Evolutionary conservation across 1,140 invertebrate genomes (phyloP).

Genomic region (Dreissena polymorpha): DNA sequence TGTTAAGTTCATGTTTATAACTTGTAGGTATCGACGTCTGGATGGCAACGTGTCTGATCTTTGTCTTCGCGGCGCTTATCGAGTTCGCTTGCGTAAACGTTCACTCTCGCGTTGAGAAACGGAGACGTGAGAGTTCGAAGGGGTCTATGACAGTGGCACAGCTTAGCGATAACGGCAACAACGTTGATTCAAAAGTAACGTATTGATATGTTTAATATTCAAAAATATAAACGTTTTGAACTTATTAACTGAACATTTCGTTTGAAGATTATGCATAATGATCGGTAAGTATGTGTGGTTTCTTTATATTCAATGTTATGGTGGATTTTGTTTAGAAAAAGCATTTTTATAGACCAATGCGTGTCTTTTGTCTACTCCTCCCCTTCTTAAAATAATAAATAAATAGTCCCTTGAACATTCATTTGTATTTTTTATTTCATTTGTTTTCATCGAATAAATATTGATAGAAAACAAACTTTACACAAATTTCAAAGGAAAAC

Average conservation of each 20-base stretch:
- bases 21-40: constrained; percentile 68
- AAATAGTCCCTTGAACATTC: neutral
- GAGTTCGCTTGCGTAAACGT: constrained; percentile 77
- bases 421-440: no score
- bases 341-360: no score
- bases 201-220: no score
- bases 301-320: no score
- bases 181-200: neutral
- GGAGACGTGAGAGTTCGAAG: neutral
- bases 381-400: neutral
- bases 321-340: no score
- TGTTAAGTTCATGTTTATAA: neutral
- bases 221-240: no score
- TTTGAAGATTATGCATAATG: no score
- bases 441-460: no score
- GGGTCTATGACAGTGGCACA: neutral
- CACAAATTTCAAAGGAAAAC: no score
- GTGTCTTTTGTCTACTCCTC: neutral
- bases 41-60: constrained; percentile 68
- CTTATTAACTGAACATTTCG: no score
- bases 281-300: no score
- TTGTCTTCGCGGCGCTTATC: constrained; percentile 74
- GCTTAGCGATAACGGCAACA: neutral
- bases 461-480: no score
- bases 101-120: constrained; percentile 58